Conservation (phyloP, 2,113 vertebrate species). For the Argyrosomus japonicus region DNA sequence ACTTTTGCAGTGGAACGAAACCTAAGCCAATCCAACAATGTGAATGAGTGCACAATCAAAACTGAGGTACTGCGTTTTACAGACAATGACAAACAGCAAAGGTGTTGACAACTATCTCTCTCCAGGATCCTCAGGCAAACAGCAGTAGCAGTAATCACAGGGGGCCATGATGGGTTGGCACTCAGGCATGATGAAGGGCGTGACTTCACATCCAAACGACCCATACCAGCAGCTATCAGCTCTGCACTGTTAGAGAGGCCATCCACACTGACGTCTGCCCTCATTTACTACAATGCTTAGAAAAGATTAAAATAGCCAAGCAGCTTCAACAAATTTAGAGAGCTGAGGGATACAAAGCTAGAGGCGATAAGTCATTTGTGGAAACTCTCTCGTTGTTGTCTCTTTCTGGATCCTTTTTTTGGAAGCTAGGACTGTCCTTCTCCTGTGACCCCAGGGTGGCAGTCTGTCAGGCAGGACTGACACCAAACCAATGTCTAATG, state of each 20-base stretch:
- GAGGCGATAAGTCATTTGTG: slow-evolving; percentile 62
- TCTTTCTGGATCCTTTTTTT: slow-evolving; percentile 54
- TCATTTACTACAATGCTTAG: slow-evolving; percentile 74
- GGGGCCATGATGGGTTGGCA: slow-evolving; percentile 70
- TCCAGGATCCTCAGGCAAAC: slow-evolving; percentile 53
- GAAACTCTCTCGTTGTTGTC: slow-evolving; percentile 51
- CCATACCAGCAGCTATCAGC: slow-evolving; percentile 72
- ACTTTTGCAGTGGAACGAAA: slow-evolving; percentile 36
- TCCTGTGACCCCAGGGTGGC: slow-evolving; percentile 65
- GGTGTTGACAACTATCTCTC: slow-evolving; percentile 61
- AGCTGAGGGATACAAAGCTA: slow-evolving; percentile 55
- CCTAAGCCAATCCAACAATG: slow-evolving; percentile 50
- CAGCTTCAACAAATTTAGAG: slow-evolving; percentile 66
- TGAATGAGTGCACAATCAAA: slow-evolving; percentile 36
- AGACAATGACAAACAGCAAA: slow-evolving; percentile 68
- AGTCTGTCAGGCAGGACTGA: slow-evolving; percentile 74
- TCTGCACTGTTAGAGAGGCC: slow-evolving; percentile 61
- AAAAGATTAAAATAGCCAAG: slow-evolving; percentile 70
- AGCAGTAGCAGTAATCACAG: slow-evolving; percentile 71
- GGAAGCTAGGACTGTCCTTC: slow-evolving; percentile 59
- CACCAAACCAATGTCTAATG: slow-evolving; percentile 78
- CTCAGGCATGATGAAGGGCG: slow-evolving; percentile 70
- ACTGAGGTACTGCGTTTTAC: slow-evolving; percentile 27
- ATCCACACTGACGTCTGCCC: slow-evolving; percentile 74
- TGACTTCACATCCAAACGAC: slow-evolving; percentile 76